Base-by-base conservation (phyloP, 92 coral and sea anemone species). In the Heteractis magnifica region DNA sequence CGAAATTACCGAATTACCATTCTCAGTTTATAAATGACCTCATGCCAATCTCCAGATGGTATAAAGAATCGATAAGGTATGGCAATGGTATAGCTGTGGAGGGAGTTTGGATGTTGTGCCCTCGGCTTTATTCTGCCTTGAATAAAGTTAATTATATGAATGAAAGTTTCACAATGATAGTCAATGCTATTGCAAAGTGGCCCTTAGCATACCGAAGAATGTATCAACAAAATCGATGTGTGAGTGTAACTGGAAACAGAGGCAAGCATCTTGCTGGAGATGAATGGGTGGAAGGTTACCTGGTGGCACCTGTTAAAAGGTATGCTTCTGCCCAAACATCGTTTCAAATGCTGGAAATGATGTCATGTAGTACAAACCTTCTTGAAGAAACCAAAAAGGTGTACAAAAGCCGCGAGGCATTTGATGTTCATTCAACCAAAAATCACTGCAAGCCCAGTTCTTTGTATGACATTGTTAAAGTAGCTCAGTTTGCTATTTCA, bases 261-360 rank as follows among this genome's bases (percentile, higher is more conserved):
- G 92, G 89, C 77, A 85, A 21, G 52, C 87, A 89, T 34, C 60
- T 89, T 11, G 92, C 92, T 4, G 89, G 87, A 20, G 92, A 85
- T 34, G 87, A 89, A 53, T 89, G 92, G 92, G 89, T 89, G 13
- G 89, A 89, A 34, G 92, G 60, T 50, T 73, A 75, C 52, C 75
- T 89, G 41, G 92, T 89, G 16, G 23, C 70, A 14, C 92, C 92
- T 0, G 83, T 89, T 2, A 89, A 89, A 72, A 21, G 55, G 26
- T 89, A 71, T 75, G 85, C 91, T 10, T 9, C 41, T 20, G 84
- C 91, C 23, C 88, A 88, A n/a, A 83, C 86, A 12, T 82, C 85
- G 11, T 83, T 83, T 75, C 75, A 76, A 16, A 77, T 83, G 50
- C 81, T 83, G 77, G 86, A 83, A 75, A 83, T 83, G 81, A 83